These are phyloP conservation scores for Drosophila subpulchrella DNA, from an alignment of 1,140 invertebrate genomes.

Conservation along the genomic window DNA sequence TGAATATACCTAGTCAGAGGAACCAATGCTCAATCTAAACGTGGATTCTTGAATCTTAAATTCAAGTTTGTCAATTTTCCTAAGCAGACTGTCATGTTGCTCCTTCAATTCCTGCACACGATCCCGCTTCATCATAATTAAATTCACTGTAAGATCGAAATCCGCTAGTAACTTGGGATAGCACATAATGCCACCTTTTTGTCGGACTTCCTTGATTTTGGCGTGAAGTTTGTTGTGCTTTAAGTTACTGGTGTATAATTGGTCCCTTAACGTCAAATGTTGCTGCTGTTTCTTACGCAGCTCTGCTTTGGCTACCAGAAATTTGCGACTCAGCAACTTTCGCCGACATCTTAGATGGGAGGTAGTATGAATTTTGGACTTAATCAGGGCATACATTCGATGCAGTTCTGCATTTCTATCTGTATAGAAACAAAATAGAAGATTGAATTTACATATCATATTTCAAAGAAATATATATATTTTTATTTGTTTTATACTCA, in stretches of 20 bases:
- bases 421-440: not conserved
- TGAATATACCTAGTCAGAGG: not conserved
- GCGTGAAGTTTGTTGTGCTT: not conserved
- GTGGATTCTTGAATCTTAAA: not conserved
- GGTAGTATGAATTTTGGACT: slow-evolving; percentile 11
- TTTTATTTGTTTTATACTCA: not conserved
- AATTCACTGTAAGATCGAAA: slow-evolving; percentile 5
- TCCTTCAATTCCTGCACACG: not conserved
- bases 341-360: slow-evolving; percentile 21
- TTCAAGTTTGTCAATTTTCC: slow-evolving; percentile 2
- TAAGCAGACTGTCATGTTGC: not conserved
- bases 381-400: not conserved
- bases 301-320: not conserved
- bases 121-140: not conserved
- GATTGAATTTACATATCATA: not conserved
- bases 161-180: slow-evolving; percentile 20
- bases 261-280: not conserved
- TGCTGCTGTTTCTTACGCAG: not conserved
- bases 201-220: not conserved
- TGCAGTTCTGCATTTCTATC: not conserved
- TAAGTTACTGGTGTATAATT: not conserved
- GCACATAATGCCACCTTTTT: not conserved
- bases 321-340: slow-evolving; percentile 9
- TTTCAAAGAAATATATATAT: not conserved
- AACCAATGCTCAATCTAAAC: too few relatives aligned